These are phyloP conservation scores for Andrena trimmerana DNA, from an alignment of 2,888 invertebrate species.

Conservation along the genomic window DNA sequence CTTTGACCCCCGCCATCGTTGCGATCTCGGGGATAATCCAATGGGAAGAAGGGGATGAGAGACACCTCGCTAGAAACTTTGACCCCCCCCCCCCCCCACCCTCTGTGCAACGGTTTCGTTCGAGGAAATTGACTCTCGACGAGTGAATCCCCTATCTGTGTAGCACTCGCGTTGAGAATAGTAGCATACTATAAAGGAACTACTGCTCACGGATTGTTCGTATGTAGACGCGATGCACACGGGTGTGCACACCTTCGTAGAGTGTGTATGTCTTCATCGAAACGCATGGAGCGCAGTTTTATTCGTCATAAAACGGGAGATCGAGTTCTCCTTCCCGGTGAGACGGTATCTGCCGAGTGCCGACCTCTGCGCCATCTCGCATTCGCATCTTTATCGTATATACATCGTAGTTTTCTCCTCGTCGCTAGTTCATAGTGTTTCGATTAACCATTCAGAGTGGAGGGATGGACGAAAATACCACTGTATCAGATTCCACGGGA, in stretches of 20 bases:
- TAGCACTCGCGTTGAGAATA: constrained; percentile 47
- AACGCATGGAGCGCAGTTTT: constrained; percentile 69
- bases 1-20: constrained; percentile 41
- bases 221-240: constrained; percentile 3
- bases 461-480: too few species aligned
- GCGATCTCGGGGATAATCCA: constrained; percentile 51
- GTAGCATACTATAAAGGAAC: constrained; percentile 64
- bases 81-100: constrained; percentile 25
- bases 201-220: constrained; percentile 29
- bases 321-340: constrained; percentile 54
- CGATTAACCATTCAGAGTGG: not conserved
- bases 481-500: too few species aligned
- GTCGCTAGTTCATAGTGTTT: not conserved
- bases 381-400: not conserved
- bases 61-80: constrained; percentile 47
- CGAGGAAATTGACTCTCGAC: constrained; percentile 74
- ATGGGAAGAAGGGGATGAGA: constrained; percentile 21
- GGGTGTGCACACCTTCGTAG: not conserved
- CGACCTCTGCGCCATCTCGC: not conserved
- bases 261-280: constrained; percentile 50
- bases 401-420: not conserved
- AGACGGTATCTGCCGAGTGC: constrained; percentile 5
- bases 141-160: constrained; percentile 43
- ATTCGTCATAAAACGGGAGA: constrained; percentile 72
- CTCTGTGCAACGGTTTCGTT: constrained; percentile 60